Conservation (phyloP, 2,113 vertebrate genomes). For the Lota lota region DNA sequence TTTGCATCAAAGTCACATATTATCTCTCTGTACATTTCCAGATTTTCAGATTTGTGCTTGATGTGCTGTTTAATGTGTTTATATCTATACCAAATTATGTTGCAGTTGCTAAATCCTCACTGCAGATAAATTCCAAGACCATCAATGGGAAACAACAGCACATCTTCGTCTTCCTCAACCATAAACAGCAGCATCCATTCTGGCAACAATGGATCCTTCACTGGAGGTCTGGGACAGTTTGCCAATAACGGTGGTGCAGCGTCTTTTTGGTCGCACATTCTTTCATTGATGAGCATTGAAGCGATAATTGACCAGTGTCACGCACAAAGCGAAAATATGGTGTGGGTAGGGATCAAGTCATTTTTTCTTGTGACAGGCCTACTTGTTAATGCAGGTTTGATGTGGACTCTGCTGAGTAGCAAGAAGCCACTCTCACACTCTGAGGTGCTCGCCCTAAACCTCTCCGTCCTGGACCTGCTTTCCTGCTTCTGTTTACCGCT, state of each 20-base stretch:
- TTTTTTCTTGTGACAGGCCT: slow-evolving; percentile 17
- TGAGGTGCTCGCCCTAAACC: slow-evolving; percentile 46
- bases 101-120: background rate
- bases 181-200: background rate
- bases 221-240: background rate
- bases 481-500: slow-evolving; percentile 37
- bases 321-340: fast-evolving
- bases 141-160: background rate
- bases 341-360: slow-evolving; percentile 25
- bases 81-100: background rate
- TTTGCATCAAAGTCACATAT: background rate
- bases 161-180: background rate
- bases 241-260: background rate
- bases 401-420: slow-evolving; percentile 40
- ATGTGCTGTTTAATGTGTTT: background rate
- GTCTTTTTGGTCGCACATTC: background rate
- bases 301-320: slow-evolving; percentile 11
- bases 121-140: background rate
- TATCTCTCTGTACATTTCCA: background rate
- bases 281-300: background rate
- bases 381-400: slow-evolving; percentile 30
- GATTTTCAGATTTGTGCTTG: background rate
- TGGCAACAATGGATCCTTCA: background rate
- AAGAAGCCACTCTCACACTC: slow-evolving; percentile 32
- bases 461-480: slow-evolving; percentile 33